phyloP scores from a whole-genome alignment of 2,113 vertebrate species.

The Bettongia penicillata region DNA sequence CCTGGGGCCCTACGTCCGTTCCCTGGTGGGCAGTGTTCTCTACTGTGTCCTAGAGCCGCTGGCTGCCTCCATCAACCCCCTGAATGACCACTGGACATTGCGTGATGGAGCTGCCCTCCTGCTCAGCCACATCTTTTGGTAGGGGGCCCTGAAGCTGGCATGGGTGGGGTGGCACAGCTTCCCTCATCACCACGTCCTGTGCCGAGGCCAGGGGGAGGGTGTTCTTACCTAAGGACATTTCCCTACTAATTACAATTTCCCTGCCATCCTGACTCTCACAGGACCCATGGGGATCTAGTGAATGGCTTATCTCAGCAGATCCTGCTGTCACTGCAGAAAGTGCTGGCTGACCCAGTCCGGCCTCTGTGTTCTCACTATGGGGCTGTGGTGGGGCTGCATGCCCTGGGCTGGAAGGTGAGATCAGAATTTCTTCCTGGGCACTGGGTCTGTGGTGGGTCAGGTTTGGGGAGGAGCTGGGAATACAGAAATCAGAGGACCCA shows the following conservation, averaged over 20 bases:
- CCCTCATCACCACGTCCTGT: neutral
- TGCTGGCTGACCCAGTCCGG: constrained; percentile 92
- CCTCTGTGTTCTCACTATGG: constrained; percentile 96
- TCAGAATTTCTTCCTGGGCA: neutral
- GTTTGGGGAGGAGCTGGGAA: neutral
- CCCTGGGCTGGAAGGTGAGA: constrained; percentile 94
- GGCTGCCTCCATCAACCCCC: constrained; percentile 95
- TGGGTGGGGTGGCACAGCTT: neutral
- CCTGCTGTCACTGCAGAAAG: constrained; percentile 94
- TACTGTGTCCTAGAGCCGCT: constrained; percentile 96
- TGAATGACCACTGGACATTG: constrained; percentile 98
- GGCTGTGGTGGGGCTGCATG: constrained; percentile 93
- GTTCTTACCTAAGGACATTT: neutral
- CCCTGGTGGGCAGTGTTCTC: constrained; percentile 93
- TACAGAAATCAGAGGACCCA: too few species aligned
- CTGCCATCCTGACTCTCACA: constrained; percentile 60
- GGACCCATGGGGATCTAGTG: constrained; percentile 93
- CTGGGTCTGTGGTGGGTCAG: neutral
- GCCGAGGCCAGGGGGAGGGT: neutral
- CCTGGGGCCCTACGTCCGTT: constrained; percentile 92
- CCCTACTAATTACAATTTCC: too few species aligned
- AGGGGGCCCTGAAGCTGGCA: neutral
- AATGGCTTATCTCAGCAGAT: constrained; percentile 94
- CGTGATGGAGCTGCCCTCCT: constrained; percentile 93
- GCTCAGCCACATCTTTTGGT: constrained; percentile 96